Evolutionary conservation across 1,140 invertebrate species (phyloP).

Genomic region (Papilio polytes): DNA sequence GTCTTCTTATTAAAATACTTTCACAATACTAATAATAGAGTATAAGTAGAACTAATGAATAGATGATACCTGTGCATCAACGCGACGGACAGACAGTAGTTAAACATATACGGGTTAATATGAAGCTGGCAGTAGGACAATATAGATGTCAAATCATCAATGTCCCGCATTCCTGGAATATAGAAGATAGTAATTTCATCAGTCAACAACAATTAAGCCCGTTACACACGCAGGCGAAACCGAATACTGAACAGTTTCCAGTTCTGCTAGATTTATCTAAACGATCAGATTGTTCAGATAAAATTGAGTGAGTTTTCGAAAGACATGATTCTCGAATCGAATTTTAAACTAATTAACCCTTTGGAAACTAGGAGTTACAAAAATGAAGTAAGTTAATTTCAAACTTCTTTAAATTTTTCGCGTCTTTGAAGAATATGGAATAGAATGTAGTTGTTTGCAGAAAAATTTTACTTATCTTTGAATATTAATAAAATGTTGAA

Average conservation of each 20-base stretch:
- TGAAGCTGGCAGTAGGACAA: conserved; percentile 89
- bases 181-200: not conserved
- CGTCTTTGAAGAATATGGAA: too few species aligned
- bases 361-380: not conserved
- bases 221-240: too few species aligned
- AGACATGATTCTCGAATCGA: not conserved
- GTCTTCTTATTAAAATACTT: too few species aligned
- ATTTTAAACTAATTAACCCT: not conserved
- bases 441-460: too few species aligned
- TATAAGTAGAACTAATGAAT: not conserved
- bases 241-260: too few species aligned
- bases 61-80: conserved; percentile 85
- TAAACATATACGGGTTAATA: conserved; percentile 91
- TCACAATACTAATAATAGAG: not conserved
- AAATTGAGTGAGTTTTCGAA: too few species aligned
- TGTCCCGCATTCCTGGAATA: conserved; percentile 86
- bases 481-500: too few species aligned
- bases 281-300: too few species aligned
- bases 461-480: too few species aligned
- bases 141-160: conserved; percentile 89
- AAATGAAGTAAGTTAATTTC: too few species aligned
- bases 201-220: not conserved
- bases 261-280: too few species aligned
- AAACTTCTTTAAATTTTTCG: too few species aligned
- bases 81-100: conserved; percentile 84